Base-by-base conservation (phyloP, 53 echinoderm and acorn worm genomes). In the Glandiceps talaboti region DNA sequence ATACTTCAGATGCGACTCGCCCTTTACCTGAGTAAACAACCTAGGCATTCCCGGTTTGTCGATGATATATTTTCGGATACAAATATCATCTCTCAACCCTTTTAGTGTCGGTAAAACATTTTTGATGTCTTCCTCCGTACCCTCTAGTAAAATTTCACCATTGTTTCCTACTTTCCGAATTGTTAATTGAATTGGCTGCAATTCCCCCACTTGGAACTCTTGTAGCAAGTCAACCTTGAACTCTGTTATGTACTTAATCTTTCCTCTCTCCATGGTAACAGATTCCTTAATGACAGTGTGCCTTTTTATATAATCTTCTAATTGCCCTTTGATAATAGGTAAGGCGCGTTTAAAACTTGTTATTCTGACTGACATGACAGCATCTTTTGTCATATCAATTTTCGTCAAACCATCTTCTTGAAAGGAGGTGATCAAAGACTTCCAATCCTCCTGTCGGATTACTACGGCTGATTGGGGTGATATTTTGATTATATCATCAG, bases 11-110 rank as follows among this genome's bases (percentile, higher is more conserved):
- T 82, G 74, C 74, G 30, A 82, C 75, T 74, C 85, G 28, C 89
- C 85, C 78, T 85, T 85, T 0, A 32, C 74, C 32, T 80, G 77
- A 26, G 74, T 81, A 28, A 89, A 85, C 25, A 85, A 83, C 32
- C 73, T 76, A 27, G 83, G 82, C 85, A 89, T 89, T 10, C 89
- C 89, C 0, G 89, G 85, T 82, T 85, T 85, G 1, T 82, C 73
- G 26, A 89, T 82, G 1, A 83, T 82, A 77, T 85, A 80, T 33
- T 79, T 83, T 31, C 76, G 76, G 26, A 80, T 80, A 33, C 76
- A 73, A 25, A 84, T 28, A 14, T 73, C 76, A 25, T 72, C 77
- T 1, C 73, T 20, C 1, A 87, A 77, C 14, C 30, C 25, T 10
- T 30, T 73, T 27, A 87, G 14, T 32, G 25, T n/a, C 33, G 76